Evolutionary conservation across 2,888 invertebrate species (phyloP).

Genomic region (Pseudococcus jackbeardsleyi): DNA sequence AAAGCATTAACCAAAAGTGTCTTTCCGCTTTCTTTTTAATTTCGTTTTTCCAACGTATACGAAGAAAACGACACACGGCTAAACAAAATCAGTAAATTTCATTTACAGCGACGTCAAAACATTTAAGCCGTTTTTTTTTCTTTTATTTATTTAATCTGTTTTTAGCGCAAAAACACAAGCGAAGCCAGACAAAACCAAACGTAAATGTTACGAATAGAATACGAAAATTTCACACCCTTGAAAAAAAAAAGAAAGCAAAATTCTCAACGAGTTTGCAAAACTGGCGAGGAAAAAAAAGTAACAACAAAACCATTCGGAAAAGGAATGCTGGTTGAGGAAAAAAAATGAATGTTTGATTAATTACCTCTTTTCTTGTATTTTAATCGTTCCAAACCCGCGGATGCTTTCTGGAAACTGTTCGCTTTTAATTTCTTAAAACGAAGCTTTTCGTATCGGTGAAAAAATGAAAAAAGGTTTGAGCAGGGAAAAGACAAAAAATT

Average conservation of each 20-base stretch:
- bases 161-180: constrained; percentile 30
- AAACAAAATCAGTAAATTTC: constrained; percentile 46
- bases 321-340: background rate
- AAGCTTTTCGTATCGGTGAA: background rate
- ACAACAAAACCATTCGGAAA: constrained; percentile 17
- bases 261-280: background rate
- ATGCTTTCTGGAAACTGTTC: background rate
- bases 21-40: constrained; percentile 50
- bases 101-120: constrained; percentile 41
- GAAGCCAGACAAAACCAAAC: background rate
- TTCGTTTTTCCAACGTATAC: constrained; percentile 23
- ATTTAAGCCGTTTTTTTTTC: constrained; percentile 4
- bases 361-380: background rate
- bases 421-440: constrained; percentile 17
- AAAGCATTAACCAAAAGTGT: constrained; percentile 46
- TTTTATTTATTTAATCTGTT: constrained; percentile 20
- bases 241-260: background rate
- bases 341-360: constrained; percentile 27
- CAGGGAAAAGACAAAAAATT: background rate
- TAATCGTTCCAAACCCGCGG: background rate
- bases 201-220: background rate
- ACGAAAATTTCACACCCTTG: background rate
- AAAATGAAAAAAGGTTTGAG: constrained; percentile 27
- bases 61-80: constrained; percentile 40
- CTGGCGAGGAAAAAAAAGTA: background rate